Evolutionary conservation across 2,797 vertebrate genomes (phyloP), one percentile per base, ranked within the genome.

Genomic region (Fistularia commersonii): DNA sequence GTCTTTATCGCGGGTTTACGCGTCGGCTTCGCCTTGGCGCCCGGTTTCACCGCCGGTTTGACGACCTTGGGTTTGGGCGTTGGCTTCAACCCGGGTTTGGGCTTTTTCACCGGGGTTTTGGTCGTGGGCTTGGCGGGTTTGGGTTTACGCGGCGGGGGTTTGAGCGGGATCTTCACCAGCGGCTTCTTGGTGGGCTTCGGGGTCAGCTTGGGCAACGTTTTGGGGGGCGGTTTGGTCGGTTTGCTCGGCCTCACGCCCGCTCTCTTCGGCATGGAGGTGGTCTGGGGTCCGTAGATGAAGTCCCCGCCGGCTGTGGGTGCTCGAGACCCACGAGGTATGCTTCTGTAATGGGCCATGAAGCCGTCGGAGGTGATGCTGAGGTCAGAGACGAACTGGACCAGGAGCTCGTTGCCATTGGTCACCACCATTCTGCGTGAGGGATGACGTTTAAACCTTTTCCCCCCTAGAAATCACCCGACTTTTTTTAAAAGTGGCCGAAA

Each of bases 351-450:
- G 11, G 91, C 93, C 57, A 92, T 91, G 79, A 97, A 97, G 49
- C 95, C 95, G 8, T 93, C 89, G 0, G 91, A 92, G 0, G 95
- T 95, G 65, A 97, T 91, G 3, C 95, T 97, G 69, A 94, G 93
- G 66, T 97, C 95, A 0, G 95, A 97, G 37, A 97, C 92, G 9
- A 97, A 97, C 86, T 97, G 95, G 46, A 97, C 91, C 13, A 96
- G 86, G 41, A 97, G 89, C 61, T 97, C 91, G 0, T 93, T 94
- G 7, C 91, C 89, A 11, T 92, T 90, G 0, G 92, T 96, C 68
- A 91, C 87, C 14, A 96, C 80, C 1, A 68, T 74, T 36, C 91
- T 92, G 32, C 44, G 37, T 34, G 4, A 2, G 23, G 14, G 32
- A 8, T 13, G 46, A 48, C 14, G n/a, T 8, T 11, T 23, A 5